Base-by-base conservation (phyloP, 2,797 vertebrate species). In the Gymnothorax javanicus region DNA sequence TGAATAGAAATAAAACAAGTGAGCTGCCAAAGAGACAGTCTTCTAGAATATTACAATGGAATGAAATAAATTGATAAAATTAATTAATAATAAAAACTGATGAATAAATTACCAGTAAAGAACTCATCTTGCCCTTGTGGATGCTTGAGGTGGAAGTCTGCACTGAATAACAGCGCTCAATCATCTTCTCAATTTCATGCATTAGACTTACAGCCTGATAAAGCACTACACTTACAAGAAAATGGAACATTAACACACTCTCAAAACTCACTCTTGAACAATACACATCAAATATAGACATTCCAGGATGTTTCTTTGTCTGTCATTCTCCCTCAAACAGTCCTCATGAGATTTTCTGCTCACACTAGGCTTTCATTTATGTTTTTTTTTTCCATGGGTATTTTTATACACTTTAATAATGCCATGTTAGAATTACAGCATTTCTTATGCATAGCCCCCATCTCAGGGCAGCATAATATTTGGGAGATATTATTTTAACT, bases 151-250 rank as follows among this genome's bases (percentile, higher is more conserved):
- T 33, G 43, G 60, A 73, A 58, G 58, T 79, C 50, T 20, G n/a
- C 43, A 56, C n/a, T 71, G 84, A 27, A 25, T 75, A 33, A 81
- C 89, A 91, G 9, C 54, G 23, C 43, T 84, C 43, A 54, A 92
- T 57, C 88, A 93, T 86, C 83, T 91, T 75, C 82, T 94, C 88
- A 83, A 94, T 91, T 4, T 91, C 89, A 52, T 25, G 69, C 90
- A 92, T 60, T 86, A 95, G 87, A 73, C 75, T 54, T 88, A 90
- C 84, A 82, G 93, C 90, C 52, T 92, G 77, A 82, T 81, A 87
- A 86, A 93, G 87, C 89, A 94, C 94, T 95, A 91, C 77, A 92
- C 89, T 84, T 56, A 91, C 67, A 92, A 23, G 87, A 2, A 89
- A 27, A 43, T 43, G 33, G 60, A 43, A 90, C 60, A 43, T 64